Percentiles rank a stretch among this genome's conserved stretches.
These are phyloP conservation scores for Penelope pileata DNA, from an alignment of 2,113 vertebrate genomes.

Conservation along the genomic window DNA sequence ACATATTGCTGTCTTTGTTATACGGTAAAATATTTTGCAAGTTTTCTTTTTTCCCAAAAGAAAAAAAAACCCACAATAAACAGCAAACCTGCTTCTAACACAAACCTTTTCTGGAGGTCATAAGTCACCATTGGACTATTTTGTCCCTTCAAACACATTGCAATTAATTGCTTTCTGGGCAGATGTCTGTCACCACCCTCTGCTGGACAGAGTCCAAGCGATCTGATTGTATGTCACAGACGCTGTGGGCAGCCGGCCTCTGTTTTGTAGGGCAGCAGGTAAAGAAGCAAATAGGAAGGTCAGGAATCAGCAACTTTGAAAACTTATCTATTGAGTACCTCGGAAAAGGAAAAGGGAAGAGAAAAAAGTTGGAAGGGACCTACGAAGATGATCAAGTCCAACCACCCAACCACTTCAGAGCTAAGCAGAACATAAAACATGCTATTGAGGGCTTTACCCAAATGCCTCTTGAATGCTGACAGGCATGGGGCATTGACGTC, in stretches of 20 bases:
- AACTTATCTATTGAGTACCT: not conserved
- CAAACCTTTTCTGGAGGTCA: not conserved
- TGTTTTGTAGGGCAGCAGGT: not conserved
- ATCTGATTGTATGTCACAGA: not conserved
- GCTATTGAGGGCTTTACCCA: not conserved
- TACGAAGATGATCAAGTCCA: not conserved
- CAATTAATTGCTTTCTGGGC: conserved; percentile 27
- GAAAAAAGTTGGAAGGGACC: not conserved
- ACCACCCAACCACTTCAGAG: not conserved
- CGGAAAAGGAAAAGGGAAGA: not conserved
- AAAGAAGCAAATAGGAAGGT: not conserved
- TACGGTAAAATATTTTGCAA: not conserved
- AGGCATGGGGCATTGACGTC: not conserved
- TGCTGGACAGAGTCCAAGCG: not conserved
- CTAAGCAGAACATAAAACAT: not conserved
- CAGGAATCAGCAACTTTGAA: not conserved
- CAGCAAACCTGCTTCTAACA: not conserved
- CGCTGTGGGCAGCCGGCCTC: not conserved
- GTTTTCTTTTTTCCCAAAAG: not conserved
- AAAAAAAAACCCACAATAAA: not conserved
- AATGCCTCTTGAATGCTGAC: not conserved
- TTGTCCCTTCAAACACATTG: not conserved
- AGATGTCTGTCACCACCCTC: conserved; percentile 18
- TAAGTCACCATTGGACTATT: not conserved
- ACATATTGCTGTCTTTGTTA: conserved; percentile 3